Percentiles rank a stretch among this genome's conserved stretches.
Conservation (phyloP, 2,797 vertebrate genomes). For the Esox lucius region DNA sequence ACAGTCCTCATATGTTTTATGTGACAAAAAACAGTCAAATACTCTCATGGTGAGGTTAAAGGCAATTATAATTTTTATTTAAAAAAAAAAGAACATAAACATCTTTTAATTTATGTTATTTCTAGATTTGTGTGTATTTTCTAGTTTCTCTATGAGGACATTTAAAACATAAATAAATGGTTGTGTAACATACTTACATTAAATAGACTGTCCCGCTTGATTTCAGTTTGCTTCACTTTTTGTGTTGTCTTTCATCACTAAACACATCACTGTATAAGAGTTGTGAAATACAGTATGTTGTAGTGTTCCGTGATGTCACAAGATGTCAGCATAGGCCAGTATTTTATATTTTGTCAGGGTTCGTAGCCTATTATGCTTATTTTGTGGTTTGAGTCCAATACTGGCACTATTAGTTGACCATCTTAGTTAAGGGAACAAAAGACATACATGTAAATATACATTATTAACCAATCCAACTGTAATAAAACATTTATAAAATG, state of each 20-base stretch:
- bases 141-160: conserved; percentile 86
- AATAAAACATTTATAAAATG: no score
- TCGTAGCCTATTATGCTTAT: neutral
- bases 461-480: no score
- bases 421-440: neutral
- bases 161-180: conserved; percentile 84
- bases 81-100: no score
- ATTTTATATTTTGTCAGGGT: no score
- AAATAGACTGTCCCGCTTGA: conserved; percentile 79
- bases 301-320: conserved; percentile 47
- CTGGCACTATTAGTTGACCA: neutral
- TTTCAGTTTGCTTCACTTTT: conserved; percentile 35
- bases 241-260: neutral
- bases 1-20: conserved; percentile 91
- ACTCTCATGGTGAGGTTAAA: conserved; percentile 74
- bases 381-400: neutral
- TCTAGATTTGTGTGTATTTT: conserved; percentile 82
- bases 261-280: no score
- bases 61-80: conserved; percentile 81
- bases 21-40: conserved; percentile 80
- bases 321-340: conserved; percentile 60
- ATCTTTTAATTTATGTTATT: conserved; percentile 79
- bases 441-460: neutral
- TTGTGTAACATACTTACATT: conserved; percentile 82
- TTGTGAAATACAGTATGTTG: conserved; percentile 21